Base-by-base conservation (phyloP, 23 tunicate species). In the Ascidia mentula region DNA sequence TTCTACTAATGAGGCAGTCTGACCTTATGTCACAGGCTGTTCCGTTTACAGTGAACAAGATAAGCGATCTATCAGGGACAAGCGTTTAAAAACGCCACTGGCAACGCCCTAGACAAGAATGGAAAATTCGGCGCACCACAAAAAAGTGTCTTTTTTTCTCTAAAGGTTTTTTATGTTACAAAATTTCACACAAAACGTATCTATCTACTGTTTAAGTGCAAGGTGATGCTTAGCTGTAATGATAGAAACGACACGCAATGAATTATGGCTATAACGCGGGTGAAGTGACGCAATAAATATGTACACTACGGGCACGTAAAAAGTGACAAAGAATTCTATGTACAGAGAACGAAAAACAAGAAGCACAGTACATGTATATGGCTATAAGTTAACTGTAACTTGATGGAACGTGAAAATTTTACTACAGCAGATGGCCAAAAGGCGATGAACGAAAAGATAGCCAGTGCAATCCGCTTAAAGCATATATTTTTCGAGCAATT, bases 1-100 rank as follows among this genome's bases (percentile, higher is more conserved):
- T 32, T 74, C 45, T 37, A 36, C 45, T 37, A 6, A 39, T 37
- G 33, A 39, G 78, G 78, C 78, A 74, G 78, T 74, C 78, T 45
- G 45, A 36, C 65, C 24, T 5, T 5, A 9, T 5, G 65, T 26
- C 45, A 38, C 45, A 74, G 78, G 78, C 78, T 74, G 78, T 74
- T 74, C 15, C 65, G 65, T 53, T 53, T 53, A 53, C 65, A 53
- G 65, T 53, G 13, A 53, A 53, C 22, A 53, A 26, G 65, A 20
- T 28, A 28, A 53, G 65, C 22, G n/a, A 20, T 53, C 24, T 9
- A 53, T 53, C 1, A 5, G 1, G 1, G 22, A 20, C 24, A 3
- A 9, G 65, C 22, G 24, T 5, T 9, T 20, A 53, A 53, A 5
- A 9, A 53, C 4, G 12, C 2, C 65, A 53, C 12, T 20, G 65